Conservation (phyloP, 2,113 vertebrate genomes). For the Haplotaxodon microlepis region DNA sequence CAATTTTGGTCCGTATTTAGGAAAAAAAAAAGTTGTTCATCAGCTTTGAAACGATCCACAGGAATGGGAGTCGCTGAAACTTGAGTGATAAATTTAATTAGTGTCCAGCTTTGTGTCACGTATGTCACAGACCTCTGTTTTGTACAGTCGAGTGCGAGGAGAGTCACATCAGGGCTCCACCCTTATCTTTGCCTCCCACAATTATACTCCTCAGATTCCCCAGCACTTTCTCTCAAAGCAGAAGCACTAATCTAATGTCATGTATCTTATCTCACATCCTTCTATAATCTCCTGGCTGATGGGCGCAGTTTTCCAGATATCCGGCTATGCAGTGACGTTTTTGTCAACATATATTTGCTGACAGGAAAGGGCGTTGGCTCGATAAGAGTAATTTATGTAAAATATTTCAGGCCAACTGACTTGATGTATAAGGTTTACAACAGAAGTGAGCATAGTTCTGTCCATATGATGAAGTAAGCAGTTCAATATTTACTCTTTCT, state of each 20-base stretch:
- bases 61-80: not conserved
- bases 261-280: slow-evolving; percentile 3
- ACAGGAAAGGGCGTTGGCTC: not conserved
- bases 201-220: not conserved
- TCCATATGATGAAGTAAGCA: not conserved
- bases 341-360: not conserved
- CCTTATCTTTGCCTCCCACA: not conserved
- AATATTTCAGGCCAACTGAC: not conserved
- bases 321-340: not conserved
- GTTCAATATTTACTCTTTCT: not conserved
- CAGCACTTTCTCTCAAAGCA: not conserved
- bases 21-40: not conserved
- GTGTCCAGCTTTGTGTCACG: not conserved
- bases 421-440: not conserved
- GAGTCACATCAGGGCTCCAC: not conserved
- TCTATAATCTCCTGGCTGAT: not conserved
- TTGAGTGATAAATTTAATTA: not conserved
- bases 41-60: not conserved
- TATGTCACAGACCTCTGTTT: not conserved
- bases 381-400: not conserved
- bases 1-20: not conserved
- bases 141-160: not conserved
- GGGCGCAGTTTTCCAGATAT: not conserved
- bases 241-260: not conserved
- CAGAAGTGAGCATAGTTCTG: not conserved